These are phyloP conservation scores for Capromys pilorides DNA, from an alignment of 2,797 vertebrate species.

Conservation along the genomic window DNA sequence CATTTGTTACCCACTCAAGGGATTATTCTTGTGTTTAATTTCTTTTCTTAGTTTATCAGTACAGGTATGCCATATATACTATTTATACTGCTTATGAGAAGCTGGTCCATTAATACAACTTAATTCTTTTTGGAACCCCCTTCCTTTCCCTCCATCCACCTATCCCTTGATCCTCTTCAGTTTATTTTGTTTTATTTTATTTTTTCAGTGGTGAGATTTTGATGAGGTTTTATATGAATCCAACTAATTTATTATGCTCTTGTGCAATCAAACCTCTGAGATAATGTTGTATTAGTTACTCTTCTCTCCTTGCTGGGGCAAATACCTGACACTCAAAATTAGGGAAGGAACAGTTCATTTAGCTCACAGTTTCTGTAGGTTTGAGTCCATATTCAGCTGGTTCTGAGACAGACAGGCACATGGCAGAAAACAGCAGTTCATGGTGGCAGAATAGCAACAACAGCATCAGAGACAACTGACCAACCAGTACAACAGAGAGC, in stretches of 20 bases:
- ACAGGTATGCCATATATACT: not conserved
- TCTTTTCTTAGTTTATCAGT: not conserved
- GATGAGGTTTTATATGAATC: not conserved
- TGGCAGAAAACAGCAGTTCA: no score
- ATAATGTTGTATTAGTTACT: no score
- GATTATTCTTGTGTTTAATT: not conserved
- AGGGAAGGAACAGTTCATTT: no score
- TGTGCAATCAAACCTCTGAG: not conserved
- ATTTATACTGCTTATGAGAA: not conserved
- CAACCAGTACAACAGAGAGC: no score
- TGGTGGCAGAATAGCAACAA: no score
- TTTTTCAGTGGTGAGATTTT: not conserved
- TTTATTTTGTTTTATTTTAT: not conserved
- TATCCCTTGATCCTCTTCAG: not conserved
- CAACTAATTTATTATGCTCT: not conserved
- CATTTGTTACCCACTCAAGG: not conserved
- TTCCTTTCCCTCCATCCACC: not conserved
- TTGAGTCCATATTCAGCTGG: no score
- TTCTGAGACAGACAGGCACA: no score
- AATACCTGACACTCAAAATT: no score
- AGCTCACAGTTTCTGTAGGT: no score
- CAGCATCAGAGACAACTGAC: no score
- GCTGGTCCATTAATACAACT: not conserved
- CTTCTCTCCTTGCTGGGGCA: no score
- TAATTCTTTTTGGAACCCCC: not conserved